Base-by-base conservation (phyloP, 1,140 invertebrate genomes). In the Listronotus bonariensis region DNA sequence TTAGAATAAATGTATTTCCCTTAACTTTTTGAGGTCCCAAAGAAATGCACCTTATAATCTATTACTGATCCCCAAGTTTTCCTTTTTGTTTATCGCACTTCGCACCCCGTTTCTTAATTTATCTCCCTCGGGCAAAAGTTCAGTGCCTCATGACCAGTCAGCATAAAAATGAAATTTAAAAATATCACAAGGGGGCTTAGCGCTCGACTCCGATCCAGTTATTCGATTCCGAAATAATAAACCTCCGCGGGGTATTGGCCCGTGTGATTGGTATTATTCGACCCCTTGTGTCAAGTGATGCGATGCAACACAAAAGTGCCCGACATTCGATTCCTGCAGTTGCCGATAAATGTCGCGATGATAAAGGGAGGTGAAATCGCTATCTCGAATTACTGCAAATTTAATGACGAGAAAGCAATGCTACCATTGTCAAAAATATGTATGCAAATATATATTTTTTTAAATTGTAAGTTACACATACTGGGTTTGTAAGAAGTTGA, bases 221-320 rank as follows among this genome's bases (percentile, higher is more conserved):
- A 58, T 45, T 43, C 56, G 56, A 58, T 61, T 61, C 31, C 46
- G 58, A 51, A 61, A 61, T 61, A 61, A 61, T 61, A 61, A 61
- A 61, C 58, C 48, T 61, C 58, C 58, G 46, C 48, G 48, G 58
- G 58, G 58, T 48, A 61, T 52, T 38, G n/a, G 58, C 15, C 46
- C 48, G 58, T 61, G 58, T 61, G 58, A 61, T 61, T 61, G 58
- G 58, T 61, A 43, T 61, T 61, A 61, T 61, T 61, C 58, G 45
- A 38, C 38, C 56, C 43, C 56, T 49, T 31, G 34, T 54, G 34
- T 45, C 42, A 45, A 45, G 42, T 17, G 12, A 17, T 12, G 26
- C 34, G 15, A 26, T 26, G 20, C 20, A 18, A 8, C 32, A 14
- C 11, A 54, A 18, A 54, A 31, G 15, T n/a, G 20, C 12, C 9